Evolutionary conservation across 92 coral and sea anemone genomes (phyloP), one percentile per base, ranked within the genome.

Genomic region (Zoanthus sociatus): DNA sequence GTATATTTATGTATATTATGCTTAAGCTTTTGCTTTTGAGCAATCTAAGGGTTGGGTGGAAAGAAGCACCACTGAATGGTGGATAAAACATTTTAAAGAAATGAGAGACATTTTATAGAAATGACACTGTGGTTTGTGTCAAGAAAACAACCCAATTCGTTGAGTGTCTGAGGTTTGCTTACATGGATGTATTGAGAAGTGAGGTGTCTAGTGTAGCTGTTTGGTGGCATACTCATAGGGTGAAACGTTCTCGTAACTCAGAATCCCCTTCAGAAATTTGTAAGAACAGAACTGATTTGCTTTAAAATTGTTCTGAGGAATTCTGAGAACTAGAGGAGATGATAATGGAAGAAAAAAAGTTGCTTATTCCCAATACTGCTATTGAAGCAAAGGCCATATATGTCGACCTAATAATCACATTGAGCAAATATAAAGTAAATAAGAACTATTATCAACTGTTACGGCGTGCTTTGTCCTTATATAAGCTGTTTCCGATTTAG

Each of bases 321-420:
- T 82, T 82, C 69, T 61, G 68, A 61, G 86, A 82, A 82, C 76
- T 82, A 9, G 86, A 55, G 2, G 86, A 82, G 12, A 82, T 61
- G 15, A 82, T 82, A 2, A 82, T 61, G 58, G 69, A 26, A 14
- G 86, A 82, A 82, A 55, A 82, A 9, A 15, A 82, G 61, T 64
- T 82, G 11, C 86, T 17, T 12, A 53, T 48, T 45, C 83, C 83
- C n/a, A 18, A 55, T 48, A 78, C 74, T 46, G 83, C 83, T 48
- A 54, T 18, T 30, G 31, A 82, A 82, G 76, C 86, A 51, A 55
- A 82, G 50, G 51, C 9, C 67, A 61, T 61, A 32, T 82, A 82
- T 82, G 21, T 82, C 14, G 50, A 18, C 71, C 86, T 82, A 15
- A 42, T 82, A 60, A 61, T 11, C 75, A n/a, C 76, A 82, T 45